Conservation (phyloP, 1,140 invertebrate genomes). For the Nasonia giraulti region DNA sequence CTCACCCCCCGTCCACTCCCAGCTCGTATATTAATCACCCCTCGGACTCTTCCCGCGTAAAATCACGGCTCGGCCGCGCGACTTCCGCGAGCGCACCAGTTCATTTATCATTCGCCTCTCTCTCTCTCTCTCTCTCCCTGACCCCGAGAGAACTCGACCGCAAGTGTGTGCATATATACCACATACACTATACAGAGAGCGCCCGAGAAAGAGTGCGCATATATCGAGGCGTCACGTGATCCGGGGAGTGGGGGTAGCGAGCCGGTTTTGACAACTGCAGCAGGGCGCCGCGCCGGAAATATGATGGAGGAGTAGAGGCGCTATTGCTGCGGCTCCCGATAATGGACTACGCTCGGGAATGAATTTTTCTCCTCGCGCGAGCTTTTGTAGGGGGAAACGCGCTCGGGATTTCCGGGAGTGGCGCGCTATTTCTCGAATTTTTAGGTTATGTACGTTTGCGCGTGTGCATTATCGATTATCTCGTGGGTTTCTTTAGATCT, state of each 20-base stretch:
- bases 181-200: no score
- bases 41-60: neutral
- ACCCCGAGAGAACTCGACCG: neutral
- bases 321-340: neutral
- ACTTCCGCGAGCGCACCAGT: slow-evolving; percentile 13
- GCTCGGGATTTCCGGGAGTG: neutral
- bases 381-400: neutral
- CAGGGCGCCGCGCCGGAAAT: neutral
- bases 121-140: neutral
- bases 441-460: neutral
- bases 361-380: neutral
- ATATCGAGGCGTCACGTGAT: neutral
- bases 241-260: neutral
- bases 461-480: neutral
- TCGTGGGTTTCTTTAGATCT: neutral
- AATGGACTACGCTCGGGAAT: neutral
- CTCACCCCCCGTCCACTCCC: neutral
- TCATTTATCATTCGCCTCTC: slow-evolving; percentile 41
- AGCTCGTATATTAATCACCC: slow-evolving; percentile 37
- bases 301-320: slow-evolving; percentile 31
- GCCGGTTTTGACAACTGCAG: slow-evolving; percentile 34
- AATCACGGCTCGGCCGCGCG: neutral
- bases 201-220: neutral
- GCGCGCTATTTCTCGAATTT: neutral
- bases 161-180: neutral